These are phyloP conservation scores for Blastobasis adustella DNA, from an alignment of 2,888 invertebrate genomes.

Conservation along the genomic window DNA sequence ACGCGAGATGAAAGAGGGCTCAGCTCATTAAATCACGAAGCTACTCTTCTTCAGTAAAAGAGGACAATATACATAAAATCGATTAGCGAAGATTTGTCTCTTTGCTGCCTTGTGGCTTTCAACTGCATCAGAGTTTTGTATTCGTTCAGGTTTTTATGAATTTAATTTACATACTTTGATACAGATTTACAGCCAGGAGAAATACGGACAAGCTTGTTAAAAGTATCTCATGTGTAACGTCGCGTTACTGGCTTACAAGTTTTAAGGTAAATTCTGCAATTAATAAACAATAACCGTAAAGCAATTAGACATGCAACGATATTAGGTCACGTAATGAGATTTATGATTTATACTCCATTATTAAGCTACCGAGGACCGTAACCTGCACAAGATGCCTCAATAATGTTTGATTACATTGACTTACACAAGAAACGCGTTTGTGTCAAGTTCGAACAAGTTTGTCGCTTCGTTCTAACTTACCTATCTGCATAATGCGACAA, in stretches of 20 bases:
- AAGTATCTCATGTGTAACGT: too few relatives aligned
- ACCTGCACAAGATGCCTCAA: background rate
- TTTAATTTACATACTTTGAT: too few relatives aligned
- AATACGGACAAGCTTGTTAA: too few relatives aligned
- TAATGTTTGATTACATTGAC: background rate
- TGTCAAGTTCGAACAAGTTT: background rate
- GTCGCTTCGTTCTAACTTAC: background rate
- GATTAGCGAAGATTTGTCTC: too few relatives aligned
- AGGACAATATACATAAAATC: constrained; percentile 3
- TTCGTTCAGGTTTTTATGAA: too few relatives aligned
- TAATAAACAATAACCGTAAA: background rate
- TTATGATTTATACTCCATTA: background rate
- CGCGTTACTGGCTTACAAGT: too few relatives aligned
- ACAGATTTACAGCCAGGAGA: too few relatives aligned
- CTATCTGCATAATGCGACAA: too few relatives aligned
- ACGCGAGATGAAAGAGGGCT: background rate
- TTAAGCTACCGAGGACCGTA: background rate
- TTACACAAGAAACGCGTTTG: background rate
- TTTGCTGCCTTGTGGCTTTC: too few relatives aligned
- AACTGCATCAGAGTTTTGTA: too few relatives aligned
- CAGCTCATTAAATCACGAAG: constrained; percentile 12
- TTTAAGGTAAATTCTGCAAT: background rate
- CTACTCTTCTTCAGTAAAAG: constrained; percentile 12
- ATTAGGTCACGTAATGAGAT: constrained; percentile 1
- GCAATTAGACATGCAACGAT: too few relatives aligned